Evolutionary conservation across 2,113 vertebrate genomes (phyloP).

Genomic region (Erinaceus europaeus): DNA sequence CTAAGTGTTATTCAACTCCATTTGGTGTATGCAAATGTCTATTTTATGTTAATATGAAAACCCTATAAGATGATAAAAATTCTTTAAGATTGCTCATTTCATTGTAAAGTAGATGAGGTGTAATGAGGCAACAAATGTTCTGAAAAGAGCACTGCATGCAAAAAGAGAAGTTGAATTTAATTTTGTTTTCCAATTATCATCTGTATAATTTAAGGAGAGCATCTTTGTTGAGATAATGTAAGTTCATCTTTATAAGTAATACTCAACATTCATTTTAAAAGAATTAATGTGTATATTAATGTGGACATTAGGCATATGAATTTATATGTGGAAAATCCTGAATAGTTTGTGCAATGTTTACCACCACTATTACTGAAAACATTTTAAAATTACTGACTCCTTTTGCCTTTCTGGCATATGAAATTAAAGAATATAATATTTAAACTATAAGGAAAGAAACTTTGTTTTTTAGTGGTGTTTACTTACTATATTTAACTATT

Average conservation of each 20-base stretch:
- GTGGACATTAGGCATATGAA: background rate
- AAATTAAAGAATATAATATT: background rate
- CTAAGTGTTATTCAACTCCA: background rate
- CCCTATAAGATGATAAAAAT: background rate
- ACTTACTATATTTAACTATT: background rate
- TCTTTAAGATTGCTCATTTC: background rate
- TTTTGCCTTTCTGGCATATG: background rate
- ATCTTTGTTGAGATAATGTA: background rate
- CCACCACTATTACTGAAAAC: background rate
- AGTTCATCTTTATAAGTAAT: background rate
- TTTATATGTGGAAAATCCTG: background rate
- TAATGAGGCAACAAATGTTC: conserved; percentile 41
- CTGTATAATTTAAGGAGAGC: background rate
- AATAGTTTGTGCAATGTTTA: background rate
- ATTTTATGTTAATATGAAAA: background rate
- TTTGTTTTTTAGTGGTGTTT: background rate
- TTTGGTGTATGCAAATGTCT: conserved; percentile 13
- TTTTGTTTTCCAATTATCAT: conserved; percentile 35
- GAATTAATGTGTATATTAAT: background rate
- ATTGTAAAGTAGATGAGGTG: conserved; percentile 34
- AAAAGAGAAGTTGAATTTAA: conserved; percentile 14
- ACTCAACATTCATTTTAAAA: background rate
- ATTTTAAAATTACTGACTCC: background rate
- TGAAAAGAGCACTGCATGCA: background rate
- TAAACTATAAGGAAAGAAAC: background rate